phyloP scores from a whole-genome alignment of 2,888 invertebrate species.

The Archaeoteleia sp. region DNA sequence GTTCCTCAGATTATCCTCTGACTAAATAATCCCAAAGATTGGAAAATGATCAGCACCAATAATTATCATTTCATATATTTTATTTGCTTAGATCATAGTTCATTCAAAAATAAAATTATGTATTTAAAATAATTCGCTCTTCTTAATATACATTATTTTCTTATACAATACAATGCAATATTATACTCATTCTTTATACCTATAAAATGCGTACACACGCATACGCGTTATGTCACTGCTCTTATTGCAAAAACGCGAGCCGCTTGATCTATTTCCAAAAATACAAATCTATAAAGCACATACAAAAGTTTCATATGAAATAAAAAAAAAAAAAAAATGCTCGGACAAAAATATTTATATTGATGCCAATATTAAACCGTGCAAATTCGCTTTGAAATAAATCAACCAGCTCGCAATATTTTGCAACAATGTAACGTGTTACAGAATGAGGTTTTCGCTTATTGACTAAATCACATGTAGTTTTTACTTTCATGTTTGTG shows the following conservation, averaged over 20 bases:
- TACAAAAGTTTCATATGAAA: neutral
- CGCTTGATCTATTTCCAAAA: slow-evolving; percentile 16
- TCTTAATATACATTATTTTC: slow-evolving; percentile 65
- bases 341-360: neutral
- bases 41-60: slow-evolving; percentile 63
- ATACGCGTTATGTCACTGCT: slow-evolving; percentile 49
- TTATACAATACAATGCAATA: slow-evolving; percentile 58
- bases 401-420: slow-evolving; percentile 34
- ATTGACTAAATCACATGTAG: slow-evolving; percentile 74
- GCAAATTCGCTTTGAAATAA: slow-evolving; percentile 6
- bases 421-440: slow-evolving; percentile 39
- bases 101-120: slow-evolving; percentile 75
- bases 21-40: slow-evolving; percentile 4
- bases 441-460: slow-evolving; percentile 68
- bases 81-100: slow-evolving; percentile 71
- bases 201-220: slow-evolving; percentile 53
- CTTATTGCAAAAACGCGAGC: slow-evolving; percentile 32
- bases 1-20: too few relatives aligned
- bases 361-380: too few relatives aligned
- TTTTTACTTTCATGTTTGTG: slow-evolving; percentile 72
- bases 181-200: slow-evolving; percentile 56
- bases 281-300: neutral
- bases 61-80: slow-evolving; percentile 63
- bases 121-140: slow-evolving; percentile 73
- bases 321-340: neutral